These are phyloP conservation scores for Tympanoctomys barrerae DNA, from an alignment of 2,797 vertebrate species.

Conservation along the genomic window DNA sequence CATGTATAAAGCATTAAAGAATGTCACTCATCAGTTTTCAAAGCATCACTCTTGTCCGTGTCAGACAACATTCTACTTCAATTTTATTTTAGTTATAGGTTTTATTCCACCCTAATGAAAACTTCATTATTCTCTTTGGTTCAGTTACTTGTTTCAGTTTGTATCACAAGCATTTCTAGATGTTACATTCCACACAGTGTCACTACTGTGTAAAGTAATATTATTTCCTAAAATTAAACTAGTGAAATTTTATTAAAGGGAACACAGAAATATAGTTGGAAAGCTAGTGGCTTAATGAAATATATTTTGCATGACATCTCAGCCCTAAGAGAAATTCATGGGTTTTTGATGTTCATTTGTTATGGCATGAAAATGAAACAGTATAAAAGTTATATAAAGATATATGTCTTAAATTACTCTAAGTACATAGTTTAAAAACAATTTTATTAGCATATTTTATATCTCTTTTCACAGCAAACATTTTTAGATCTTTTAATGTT, in stretches of 20 bases:
- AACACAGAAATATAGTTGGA: background rate
- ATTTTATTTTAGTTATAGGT: background rate
- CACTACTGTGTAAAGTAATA: background rate
- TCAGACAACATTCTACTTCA: background rate
- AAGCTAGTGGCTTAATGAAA: slow-evolving; percentile 17
- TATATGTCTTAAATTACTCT: background rate
- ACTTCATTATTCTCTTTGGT: background rate
- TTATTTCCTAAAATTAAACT: background rate
- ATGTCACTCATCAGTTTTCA: background rate
- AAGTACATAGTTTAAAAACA: background rate
- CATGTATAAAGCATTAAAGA: no score
- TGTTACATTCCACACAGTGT: background rate
- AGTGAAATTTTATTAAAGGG: slow-evolving; percentile 1
- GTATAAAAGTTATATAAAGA: background rate
- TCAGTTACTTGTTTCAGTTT: background rate
- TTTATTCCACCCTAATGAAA: background rate
- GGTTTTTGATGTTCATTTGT: background rate
- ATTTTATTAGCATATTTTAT: background rate
- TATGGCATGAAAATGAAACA: background rate
- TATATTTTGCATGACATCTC: background rate
- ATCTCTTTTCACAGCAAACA: background rate
- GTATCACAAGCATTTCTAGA: background rate
- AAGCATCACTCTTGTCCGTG: background rate
- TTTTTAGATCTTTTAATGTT: background rate
- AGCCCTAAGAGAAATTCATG: background rate